Evolutionary conservation across 37 sponge, comb jelly and placozoan genomes (phyloP).

Genomic region (Ephydatia muelleri): DNA sequence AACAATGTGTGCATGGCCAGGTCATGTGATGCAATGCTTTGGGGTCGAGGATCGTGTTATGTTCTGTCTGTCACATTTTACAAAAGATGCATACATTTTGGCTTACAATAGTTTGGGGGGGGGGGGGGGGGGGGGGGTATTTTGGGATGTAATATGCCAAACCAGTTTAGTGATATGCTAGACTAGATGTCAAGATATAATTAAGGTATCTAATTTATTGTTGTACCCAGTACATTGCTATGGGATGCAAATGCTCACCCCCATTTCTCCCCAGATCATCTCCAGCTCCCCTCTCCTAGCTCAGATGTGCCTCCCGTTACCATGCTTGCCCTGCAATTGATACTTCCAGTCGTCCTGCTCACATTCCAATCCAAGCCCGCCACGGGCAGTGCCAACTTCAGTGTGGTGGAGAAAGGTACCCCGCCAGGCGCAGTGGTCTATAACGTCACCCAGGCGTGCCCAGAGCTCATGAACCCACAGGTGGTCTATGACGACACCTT

Average conservation of each 20-base stretch:
- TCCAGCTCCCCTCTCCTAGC: background rate
- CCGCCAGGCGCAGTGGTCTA: background rate
- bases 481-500: background rate
- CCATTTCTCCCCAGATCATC: background rate
- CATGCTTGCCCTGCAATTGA: background rate
- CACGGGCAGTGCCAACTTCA: background rate
- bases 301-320: background rate
- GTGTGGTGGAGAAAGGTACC: background rate
- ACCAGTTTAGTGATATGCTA: no score
- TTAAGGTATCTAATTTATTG: no score
- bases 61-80: no score
- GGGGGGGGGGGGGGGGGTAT: no score
- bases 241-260: background rate
- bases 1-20: no score
- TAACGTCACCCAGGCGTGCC: background rate
- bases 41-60: no score
- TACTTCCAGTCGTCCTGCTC: background rate
- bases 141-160: no score
- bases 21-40: no score
- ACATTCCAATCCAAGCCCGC: background rate
- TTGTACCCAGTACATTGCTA: no score
- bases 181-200: no score
- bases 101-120: no score
- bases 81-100: no score
- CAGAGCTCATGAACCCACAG: background rate